A percentile compares a stretch with the other conserved stretches of the same genome.
Evolutionary conservation across 1,140 invertebrate genomes (phyloP).

Genomic region (Drosophila punjabiensis): DNA sequence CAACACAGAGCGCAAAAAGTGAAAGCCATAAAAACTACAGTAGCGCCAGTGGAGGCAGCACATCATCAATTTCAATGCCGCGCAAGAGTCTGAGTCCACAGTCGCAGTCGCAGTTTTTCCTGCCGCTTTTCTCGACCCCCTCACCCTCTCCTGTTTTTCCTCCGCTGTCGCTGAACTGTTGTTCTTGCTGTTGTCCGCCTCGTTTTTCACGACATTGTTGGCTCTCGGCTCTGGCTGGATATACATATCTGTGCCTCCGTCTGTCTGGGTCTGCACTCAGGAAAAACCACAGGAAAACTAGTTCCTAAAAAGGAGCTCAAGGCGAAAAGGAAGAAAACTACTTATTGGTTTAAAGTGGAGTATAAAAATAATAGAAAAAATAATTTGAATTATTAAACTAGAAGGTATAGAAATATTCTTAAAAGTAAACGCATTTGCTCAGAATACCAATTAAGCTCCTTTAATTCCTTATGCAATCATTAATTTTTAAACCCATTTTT

Average conservation of each 20-base stretch:
- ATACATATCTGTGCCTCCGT: conserved; percentile 32
- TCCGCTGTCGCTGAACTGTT: conserved; percentile 8
- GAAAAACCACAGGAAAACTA: conserved; percentile 36
- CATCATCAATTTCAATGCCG: conserved; percentile 82
- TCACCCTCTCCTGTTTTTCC: background rate
- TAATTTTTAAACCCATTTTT: background rate
- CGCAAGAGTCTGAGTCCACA: conserved; percentile 58
- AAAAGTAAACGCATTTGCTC: too few species aligned
- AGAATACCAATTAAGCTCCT: background rate
- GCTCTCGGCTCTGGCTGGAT: conserved; percentile 49
- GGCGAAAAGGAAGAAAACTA: background rate
- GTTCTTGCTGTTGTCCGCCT: conserved; percentile 42
- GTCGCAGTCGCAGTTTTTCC: conserved; percentile 31
- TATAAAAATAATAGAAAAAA: too few species aligned
- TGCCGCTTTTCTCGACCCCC: conserved; percentile 11
- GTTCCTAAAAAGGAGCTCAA: conserved; percentile 3
- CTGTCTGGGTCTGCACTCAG: conserved; percentile 31
- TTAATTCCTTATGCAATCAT: background rate
- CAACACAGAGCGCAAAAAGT: conserved; percentile 71
- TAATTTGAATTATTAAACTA: background rate
- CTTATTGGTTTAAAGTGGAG: background rate
- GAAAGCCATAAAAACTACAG: conserved; percentile 79
- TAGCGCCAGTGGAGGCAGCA: conserved; percentile 51
- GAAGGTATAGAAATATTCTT: background rate
- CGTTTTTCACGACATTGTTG: conserved; percentile 76